These are phyloP conservation scores for Euspilapteryx auroguttella DNA, from an alignment of 2,888 invertebrate genomes.

Conservation along the genomic window DNA sequence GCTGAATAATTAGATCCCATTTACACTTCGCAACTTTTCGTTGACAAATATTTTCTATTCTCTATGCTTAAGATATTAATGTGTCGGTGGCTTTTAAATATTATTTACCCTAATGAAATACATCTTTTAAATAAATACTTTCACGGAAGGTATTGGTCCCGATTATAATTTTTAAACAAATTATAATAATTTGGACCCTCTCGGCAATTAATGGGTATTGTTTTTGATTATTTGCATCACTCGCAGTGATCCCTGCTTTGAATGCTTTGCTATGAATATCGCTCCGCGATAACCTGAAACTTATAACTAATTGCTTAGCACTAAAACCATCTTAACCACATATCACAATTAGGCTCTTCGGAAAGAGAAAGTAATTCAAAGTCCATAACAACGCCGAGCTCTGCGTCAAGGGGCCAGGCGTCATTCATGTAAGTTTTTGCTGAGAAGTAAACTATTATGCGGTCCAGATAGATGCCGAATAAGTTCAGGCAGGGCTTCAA, in stretches of 20 bases:
- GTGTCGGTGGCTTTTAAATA: slow-evolving; percentile 62
- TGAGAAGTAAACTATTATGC: slow-evolving; percentile 83
- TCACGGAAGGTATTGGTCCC: slow-evolving; percentile 61
- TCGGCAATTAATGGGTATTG: slow-evolving; percentile 44
- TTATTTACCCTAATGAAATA: slow-evolving; percentile 57
- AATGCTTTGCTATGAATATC: slow-evolving; percentile 43
- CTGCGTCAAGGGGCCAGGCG: slow-evolving; percentile 35
- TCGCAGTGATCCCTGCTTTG: slow-evolving; percentile 26
- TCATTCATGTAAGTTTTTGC: slow-evolving; percentile 84
- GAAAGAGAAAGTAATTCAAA: slow-evolving; percentile 39
- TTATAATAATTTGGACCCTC: slow-evolving; percentile 57
- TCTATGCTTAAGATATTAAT: slow-evolving; percentile 60
- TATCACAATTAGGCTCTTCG: slow-evolving; percentile 56
- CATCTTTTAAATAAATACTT: slow-evolving; percentile 62
- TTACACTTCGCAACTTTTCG: slow-evolving; percentile 52
- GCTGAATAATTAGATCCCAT: slow-evolving; percentile 17
- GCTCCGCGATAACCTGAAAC: slow-evolving; percentile 49
- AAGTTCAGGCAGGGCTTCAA: slow-evolving; percentile 83
- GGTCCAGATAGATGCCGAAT: slow-evolving; percentile 86
- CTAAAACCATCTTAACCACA: slow-evolving; percentile 50
- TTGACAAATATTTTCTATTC: slow-evolving; percentile 50
- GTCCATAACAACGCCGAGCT: slow-evolving; percentile 34
- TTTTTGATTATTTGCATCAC: slow-evolving; percentile 27
- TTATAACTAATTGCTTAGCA: slow-evolving; percentile 39
- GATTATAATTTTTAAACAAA: slow-evolving; percentile 64